phyloP scores from a whole-genome alignment of 2,797 vertebrate genomes.

The Aplochiton taeniatus region DNA sequence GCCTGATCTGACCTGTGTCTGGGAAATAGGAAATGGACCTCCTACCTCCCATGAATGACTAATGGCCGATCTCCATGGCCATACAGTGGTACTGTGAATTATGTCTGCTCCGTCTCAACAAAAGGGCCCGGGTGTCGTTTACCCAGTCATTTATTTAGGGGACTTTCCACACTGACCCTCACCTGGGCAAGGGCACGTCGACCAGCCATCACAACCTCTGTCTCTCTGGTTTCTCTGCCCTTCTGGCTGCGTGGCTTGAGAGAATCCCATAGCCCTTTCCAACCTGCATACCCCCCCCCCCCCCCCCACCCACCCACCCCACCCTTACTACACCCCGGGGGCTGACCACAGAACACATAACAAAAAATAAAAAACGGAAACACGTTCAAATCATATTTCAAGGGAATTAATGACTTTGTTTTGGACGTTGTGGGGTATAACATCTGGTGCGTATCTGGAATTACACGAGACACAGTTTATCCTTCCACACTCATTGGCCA shows the following conservation, averaged over 20 bases:
- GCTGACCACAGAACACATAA: no score
- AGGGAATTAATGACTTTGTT: no score
- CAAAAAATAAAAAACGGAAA: no score
- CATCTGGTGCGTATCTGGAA: no score
- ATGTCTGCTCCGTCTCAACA: slow-evolving; percentile 60
- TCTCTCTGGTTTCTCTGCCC: not conserved
- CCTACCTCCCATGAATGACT: slow-evolving; percentile 55
- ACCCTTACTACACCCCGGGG: no score
- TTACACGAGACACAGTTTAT: no score
- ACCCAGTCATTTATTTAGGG: slow-evolving; percentile 60
- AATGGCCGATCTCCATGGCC: slow-evolving; percentile 53
- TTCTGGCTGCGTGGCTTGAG: not conserved
- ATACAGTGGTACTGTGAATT: slow-evolving; percentile 66
- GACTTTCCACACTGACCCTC: slow-evolving; percentile 51
- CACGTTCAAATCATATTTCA: no score
- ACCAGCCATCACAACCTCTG: not conserved
- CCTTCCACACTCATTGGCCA: no score
- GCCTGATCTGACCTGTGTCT: no score
- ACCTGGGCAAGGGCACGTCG: slow-evolving; percentile 14
- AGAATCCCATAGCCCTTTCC: not conserved
- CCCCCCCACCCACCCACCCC: not conserved
- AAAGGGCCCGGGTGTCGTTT: slow-evolving; percentile 55
- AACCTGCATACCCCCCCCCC: not conserved
- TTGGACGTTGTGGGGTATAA: no score
- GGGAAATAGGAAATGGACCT: not conserved